Base-by-base conservation (phyloP, 1,140 invertebrate genomes). In the Rhyacophila brunnea region DNA sequence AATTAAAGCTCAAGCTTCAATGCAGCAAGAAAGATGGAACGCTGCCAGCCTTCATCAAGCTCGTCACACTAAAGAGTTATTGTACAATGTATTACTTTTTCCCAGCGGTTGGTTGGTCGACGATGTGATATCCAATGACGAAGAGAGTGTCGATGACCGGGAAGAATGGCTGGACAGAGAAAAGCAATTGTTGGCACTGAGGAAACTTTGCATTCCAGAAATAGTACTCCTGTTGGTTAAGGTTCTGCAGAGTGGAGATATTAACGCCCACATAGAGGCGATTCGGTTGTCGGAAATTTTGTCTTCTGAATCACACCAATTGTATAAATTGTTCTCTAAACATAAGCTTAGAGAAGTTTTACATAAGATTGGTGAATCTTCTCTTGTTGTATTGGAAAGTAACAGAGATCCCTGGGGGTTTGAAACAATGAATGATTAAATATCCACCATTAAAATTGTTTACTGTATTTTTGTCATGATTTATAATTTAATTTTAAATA, bases 61-160 rank as follows among this genome's bases (percentile, higher is more conserved):
- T 11, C 66, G 66, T 1, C 72, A 77, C 34, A 88, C 91, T 0
- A 88, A 88, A 65, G 86, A 88, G 44, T 80, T 89, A 20, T 77
- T 98, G 1, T 94, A 91, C 74, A 95, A 96, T 75, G 88, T 96
- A 6, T 70, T 98, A 18, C 70, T 94, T 1, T 96, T 96, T 70
- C 89, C 92, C 35, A 88, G 92, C 64, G 92, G 93, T 20, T 98
- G 94, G 94, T 80, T 97, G 52, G 83, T 87, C 17, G 93, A 95
- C 71, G 79, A 77, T 56, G 75, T 80, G 50, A 73, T 73, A 51
- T 68, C 73, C 1, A 70, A 70, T 9, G 71, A 75, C 9, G 68
- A 74, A 1, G 72, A 71, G 0, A 54, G 62, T n/a, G 77, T 71
- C 11, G 68, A 75, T 7, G 75, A 75, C 43, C 68, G 77, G 45